Conservation (phyloP, 1,140 invertebrate species). For the Nylanderia fulva region DNA sequence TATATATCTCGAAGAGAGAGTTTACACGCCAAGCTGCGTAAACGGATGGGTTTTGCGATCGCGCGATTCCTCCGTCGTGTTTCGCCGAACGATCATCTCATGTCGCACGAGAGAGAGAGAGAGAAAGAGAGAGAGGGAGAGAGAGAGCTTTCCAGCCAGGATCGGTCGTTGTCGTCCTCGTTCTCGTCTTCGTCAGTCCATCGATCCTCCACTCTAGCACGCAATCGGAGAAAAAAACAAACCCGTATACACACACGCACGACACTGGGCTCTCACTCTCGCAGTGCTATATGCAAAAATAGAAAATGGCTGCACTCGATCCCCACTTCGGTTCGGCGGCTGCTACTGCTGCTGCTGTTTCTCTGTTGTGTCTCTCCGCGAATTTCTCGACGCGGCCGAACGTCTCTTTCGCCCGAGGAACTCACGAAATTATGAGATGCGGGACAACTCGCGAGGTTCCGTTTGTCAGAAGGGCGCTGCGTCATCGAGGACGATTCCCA, state of each 20-base stretch:
- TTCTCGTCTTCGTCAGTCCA: too few relatives aligned
- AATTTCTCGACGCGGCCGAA: constrained; percentile 40
- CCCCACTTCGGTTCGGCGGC: constrained; percentile 73
- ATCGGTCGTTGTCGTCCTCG: too few relatives aligned
- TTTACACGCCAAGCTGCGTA: constrained; percentile 75
- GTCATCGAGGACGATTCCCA: constrained; percentile 5
- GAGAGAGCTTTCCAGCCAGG: too few relatives aligned
- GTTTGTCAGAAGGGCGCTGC: too few relatives aligned
- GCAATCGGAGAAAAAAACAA: constrained; percentile 38
- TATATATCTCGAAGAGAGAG: constrained; percentile 60
- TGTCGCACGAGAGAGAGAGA: too few relatives aligned
- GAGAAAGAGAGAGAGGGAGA: too few relatives aligned
- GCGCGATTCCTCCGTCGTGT: constrained; percentile 62
- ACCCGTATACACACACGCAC: constrained; percentile 78
- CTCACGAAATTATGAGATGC: neutral
- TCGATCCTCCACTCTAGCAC: constrained; percentile 77
- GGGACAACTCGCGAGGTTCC: too few relatives aligned
- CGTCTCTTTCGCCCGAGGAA: constrained; percentile 31
- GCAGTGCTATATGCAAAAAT: constrained; percentile 85
- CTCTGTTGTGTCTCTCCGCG: constrained; percentile 53
- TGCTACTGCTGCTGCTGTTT: constrained; percentile 60
- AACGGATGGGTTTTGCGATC: constrained; percentile 40
- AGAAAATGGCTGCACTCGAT: constrained; percentile 84
- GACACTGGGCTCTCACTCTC: constrained; percentile 78
- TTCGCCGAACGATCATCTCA: constrained; percentile 74